Evolutionary conservation across 2,888 invertebrate species (phyloP).

Genomic region (Pelosia muscerda): DNA sequence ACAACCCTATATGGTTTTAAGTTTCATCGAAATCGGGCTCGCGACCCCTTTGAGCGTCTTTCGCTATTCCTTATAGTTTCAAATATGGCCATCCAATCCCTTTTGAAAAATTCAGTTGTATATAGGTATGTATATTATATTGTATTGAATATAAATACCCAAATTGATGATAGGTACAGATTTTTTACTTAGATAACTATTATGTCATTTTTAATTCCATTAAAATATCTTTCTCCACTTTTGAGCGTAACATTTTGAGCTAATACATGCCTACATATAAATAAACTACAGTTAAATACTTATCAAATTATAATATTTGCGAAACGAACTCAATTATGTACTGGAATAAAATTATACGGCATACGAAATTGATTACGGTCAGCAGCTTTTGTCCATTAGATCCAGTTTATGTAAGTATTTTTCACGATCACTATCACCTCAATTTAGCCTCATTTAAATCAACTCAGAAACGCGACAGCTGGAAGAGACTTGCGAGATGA

Average conservation of each 20-base stretch:
- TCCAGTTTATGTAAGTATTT: neutral
- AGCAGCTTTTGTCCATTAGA: conserved; percentile 4
- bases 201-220: conserved; percentile 1
- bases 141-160: neutral
- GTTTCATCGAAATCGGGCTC: no score
- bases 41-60: no score
- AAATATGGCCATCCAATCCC: no score
- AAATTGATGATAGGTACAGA: neutral
- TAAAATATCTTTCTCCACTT: conserved; percentile 9
- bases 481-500: neutral
- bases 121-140: neutral
- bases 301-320: conserved; percentile 25
- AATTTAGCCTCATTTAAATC: conserved; percentile 3
- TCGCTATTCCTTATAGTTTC: no score
- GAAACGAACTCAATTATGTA: conserved; percentile 26
- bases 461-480: conserved; percentile 1
- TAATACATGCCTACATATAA: conserved; percentile 15
- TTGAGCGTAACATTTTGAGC: conserved; percentile 51
- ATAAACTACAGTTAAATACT: conserved; percentile 22
- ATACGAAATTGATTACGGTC: conserved; percentile 11
- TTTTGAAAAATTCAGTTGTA: no score
- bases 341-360: conserved; percentile 17
- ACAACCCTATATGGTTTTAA: no score
- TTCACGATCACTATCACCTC: neutral
- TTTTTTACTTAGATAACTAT: neutral